phyloP scores from a whole-genome alignment of 2,888 invertebrate species.

The Pandemis cinnamomeana region DNA sequence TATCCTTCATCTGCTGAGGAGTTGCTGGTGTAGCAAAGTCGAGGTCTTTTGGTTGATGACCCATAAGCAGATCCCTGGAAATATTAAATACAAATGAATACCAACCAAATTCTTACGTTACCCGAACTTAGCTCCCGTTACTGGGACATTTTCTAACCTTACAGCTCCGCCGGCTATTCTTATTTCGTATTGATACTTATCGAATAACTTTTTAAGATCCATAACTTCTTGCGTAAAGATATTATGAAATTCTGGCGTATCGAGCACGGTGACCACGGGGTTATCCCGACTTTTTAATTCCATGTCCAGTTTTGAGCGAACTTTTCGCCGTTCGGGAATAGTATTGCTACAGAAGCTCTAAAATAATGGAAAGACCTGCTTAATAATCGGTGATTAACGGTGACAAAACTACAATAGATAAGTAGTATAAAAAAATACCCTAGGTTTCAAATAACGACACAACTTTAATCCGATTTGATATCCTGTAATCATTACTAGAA shows the following conservation, averaged over 20 bases:
- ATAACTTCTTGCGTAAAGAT: slow-evolving; percentile 93
- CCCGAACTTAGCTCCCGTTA: neutral
- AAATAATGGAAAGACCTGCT: slow-evolving; percentile 50
- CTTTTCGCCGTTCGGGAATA: slow-evolving; percentile 50
- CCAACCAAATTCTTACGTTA: neutral
- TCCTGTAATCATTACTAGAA: slow-evolving; percentile 50
- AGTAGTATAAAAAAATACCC: slow-evolving; percentile 30
- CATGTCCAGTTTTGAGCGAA: slow-evolving; percentile 65
- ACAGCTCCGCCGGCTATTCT: slow-evolving; percentile 99
- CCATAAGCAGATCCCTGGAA: slow-evolving; percentile 90
- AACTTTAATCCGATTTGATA: slow-evolving; percentile 46
- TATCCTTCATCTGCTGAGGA: slow-evolving; percentile 97
- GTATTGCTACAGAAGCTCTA: slow-evolving; percentile 39
- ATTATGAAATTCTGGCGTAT: slow-evolving; percentile 89
- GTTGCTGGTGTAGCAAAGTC: slow-evolving; percentile 99
- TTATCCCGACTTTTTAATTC: slow-evolving; percentile 77
- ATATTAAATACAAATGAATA: neutral
- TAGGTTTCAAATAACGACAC: slow-evolving; percentile 44
- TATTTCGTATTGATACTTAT: slow-evolving; percentile 92
- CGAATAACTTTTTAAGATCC: slow-evolving; percentile 89
- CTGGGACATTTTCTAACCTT: slow-evolving; percentile 73
- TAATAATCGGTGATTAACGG: neutral
- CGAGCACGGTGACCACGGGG: slow-evolving; percentile 89
- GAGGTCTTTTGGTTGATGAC: slow-evolving; percentile 92
- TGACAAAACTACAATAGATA: slow-evolving; percentile 7